Evolutionary conservation across 2,113 vertebrate species (phyloP).

Genomic region (Onychorhynchus coronatus): DNA sequence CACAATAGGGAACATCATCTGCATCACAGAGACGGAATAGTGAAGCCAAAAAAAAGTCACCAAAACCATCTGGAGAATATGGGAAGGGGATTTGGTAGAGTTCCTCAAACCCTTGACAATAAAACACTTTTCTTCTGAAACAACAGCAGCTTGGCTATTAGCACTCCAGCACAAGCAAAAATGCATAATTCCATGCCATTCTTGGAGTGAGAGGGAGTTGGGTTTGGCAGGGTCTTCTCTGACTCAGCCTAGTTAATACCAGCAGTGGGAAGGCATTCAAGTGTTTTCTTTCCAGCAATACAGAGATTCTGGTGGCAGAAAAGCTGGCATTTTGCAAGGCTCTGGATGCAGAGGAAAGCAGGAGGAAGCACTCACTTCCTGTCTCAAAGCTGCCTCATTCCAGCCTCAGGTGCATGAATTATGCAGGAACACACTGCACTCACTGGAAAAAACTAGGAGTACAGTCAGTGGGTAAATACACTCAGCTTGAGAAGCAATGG

Average conservation of each 20-base stretch:
- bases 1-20: neutral
- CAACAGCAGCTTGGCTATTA: neutral
- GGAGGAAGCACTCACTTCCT: neutral
- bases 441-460: neutral
- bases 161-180: neutral
- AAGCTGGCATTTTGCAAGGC: neutral
- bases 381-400: neutral
- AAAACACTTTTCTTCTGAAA: neutral
- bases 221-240: neutral
- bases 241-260: constrained; percentile 5
- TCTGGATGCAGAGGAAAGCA: neutral
- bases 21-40: neutral
- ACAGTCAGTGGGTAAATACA: neutral
- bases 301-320: neutral
- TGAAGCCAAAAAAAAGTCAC: neutral
- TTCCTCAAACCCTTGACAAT: neutral
- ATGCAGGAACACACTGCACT: neutral
- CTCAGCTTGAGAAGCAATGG: neutral
- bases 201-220: neutral
- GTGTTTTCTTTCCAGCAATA: neutral
- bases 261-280: neutral
- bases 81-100: neutral
- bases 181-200: rapidly evolving
- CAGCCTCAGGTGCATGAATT: neutral
- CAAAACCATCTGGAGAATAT: neutral